Base-by-base conservation (phyloP, 2,797 vertebrate genomes). In the Arnoldichthys spilopterus region DNA sequence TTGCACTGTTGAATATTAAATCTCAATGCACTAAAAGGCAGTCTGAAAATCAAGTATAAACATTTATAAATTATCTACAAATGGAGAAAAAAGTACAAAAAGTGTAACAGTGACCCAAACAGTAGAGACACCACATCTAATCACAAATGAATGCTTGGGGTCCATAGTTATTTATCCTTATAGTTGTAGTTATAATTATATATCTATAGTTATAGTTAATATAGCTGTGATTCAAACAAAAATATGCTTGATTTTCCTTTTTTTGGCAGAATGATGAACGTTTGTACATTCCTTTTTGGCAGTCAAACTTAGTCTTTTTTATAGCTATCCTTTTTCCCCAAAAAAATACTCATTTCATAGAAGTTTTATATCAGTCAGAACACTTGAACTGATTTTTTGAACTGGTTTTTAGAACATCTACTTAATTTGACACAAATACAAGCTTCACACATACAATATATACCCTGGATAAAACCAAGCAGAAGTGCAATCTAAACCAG, bases 21-120 rank as follows among this genome's bases (percentile, higher is more conserved):
- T 94, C 92, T 94, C 90, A 92, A 93, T 90, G 94, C 96, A 95
- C 92, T 83, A 95, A 96, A 97, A 96, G 94, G 95, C 95, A 94
- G 91, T 95, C 93, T 93, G 94, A 94, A 96, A 98, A 97, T 95
- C 91, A 96, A 95, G 94, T 97, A 97, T 92, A 97, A 98, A 97
- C 95, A 96, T 94, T 91, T 96, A 97, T 87, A 98, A 98, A 97
- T 94, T 90, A 95, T 95, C 94, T 96, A 96, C 96, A 97, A 96
- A 96, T 95, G 96, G 94, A 95, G 84, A 62, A 62, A 88, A 89
- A 93, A 93, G 94, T 97, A 97, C 91, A 62, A 98, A 97, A 94
- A 96, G 86, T 92, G 90, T 90, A 91, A 94, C 93, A 89, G 82
- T 70, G 68, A 91, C 85, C 74, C 62, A 76, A 72, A 83, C 74